Base-by-base conservation (phyloP, 2,797 vertebrate species). In the Cheirogaleus major region DNA sequence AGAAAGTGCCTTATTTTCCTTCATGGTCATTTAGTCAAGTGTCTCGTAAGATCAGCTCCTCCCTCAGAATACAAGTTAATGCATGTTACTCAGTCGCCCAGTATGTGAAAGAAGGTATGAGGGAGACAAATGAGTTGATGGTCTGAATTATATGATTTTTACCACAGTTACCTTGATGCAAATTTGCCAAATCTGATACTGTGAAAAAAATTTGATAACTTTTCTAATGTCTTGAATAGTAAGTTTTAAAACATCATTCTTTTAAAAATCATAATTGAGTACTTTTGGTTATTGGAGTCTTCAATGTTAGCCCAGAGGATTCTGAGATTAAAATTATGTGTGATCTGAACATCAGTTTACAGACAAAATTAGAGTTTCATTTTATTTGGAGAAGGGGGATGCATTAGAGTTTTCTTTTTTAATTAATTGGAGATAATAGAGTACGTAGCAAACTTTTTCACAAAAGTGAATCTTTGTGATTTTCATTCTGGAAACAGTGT, bases 1-100 rank as follows among this genome's bases (percentile, higher is more conserved):
- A 99, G 99, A 98, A 99, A 99, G 99, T 99, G 99, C 99, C 99
- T 99, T 99, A 99, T 99, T 99, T 99, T 99, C 98, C 99, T 99
- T 99, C 99, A 99, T 98, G 98, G 98, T 99, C 99, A 99, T 99
- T 99, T 98, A 98, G 98, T 99, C 98, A 98, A 98, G 98, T 99
- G 98, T 99, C 98, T 99, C 95, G 98, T 99, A 98, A 98, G 98
- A 98, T 98, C 98, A 98, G 98, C 99, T 99, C 98, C 98, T 99
- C 99, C 98, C 98, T 99, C 98, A 97, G 98, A 98, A 91, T 88
- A 96, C 98, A 96, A 98, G 98, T 98, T 98, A 98, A 97, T 98
- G 98, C 98, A 98, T 98, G 98, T 98, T 96, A 97, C 97, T 98
- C 98, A 98, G 97, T 98, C 98, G 98, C 98, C 98, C 98, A 98